Percentiles rank a stretch among this genome's conserved stretches.
Evolutionary conservation across 2,797 vertebrate species (phyloP).

Genomic region (Molossus molossus): DNA sequence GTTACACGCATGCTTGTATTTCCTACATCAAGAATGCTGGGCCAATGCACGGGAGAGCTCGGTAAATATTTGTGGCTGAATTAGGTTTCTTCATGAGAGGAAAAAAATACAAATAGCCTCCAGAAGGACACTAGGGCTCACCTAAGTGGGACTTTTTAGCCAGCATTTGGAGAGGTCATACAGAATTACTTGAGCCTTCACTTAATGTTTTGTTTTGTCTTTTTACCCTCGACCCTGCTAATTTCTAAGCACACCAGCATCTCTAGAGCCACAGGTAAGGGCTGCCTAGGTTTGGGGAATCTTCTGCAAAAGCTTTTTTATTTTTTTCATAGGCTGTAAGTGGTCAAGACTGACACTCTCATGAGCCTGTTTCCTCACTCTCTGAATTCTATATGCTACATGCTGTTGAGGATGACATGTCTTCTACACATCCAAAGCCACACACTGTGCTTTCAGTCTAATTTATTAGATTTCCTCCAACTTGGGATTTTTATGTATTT

Average conservation of each 20-base stretch:
- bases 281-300: neutral
- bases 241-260: neutral
- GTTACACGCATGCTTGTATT: neutral
- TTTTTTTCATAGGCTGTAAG: neutral
- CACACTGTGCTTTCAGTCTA: neutral
- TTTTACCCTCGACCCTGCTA: neutral
- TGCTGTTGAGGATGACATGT: neutral
- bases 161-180: neutral
- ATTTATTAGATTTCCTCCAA: constrained; percentile 33
- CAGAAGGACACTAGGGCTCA: neutral
- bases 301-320: constrained; percentile 18
- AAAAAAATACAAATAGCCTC: neutral
- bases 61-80: neutral
- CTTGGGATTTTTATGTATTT: neutral
- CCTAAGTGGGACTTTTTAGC: neutral
- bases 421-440: neutral
- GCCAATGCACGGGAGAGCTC: neutral
- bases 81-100: neutral
- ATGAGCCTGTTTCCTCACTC: neutral
- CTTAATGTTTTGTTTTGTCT: neutral
- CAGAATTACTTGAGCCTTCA: neutral
- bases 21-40: neutral
- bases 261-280: neutral
- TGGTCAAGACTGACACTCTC: neutral
- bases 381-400: neutral